A percentile compares a stretch with the other conserved stretches of the same genome.
Evolutionary conservation across 1,140 invertebrate species (phyloP).

Genomic region (Tetranychus cinnabarinus): DNA sequence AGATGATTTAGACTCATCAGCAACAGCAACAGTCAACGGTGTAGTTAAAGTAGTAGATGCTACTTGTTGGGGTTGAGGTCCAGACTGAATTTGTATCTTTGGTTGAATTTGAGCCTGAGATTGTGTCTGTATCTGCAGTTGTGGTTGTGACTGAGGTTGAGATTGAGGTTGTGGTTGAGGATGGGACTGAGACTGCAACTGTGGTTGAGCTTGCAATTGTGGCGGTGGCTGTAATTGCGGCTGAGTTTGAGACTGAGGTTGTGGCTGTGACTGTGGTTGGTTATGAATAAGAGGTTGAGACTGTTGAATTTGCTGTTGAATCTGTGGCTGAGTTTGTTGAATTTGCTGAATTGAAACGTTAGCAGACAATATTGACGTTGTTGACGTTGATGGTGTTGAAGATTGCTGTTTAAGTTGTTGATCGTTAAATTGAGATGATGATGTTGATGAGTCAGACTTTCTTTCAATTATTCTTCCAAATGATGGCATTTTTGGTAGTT

Average conservation of each 20-base stretch:
- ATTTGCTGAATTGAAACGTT: neutral
- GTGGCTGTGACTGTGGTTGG: neutral
- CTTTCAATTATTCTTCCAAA: neutral
- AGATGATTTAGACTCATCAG: no score
- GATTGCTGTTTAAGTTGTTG: neutral
- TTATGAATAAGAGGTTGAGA: no score
- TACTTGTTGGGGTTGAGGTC: neutral
- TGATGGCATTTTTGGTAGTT: constrained; percentile 11
- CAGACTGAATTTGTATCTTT: neutral
- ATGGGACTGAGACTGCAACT: neutral
- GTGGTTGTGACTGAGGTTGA: neutral
- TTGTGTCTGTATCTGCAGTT: neutral
- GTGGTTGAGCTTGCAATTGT: neutral
- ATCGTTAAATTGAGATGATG: no score
- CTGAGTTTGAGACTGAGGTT: neutral
- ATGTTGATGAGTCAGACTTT: neutral
- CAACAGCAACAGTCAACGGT: no score
- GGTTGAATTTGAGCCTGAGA: neutral
- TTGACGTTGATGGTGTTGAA: no score
- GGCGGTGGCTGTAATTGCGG: neutral
- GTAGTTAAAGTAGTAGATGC: no score
- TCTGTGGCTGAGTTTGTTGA: neutral
- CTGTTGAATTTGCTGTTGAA: no score
- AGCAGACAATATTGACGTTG: no score
- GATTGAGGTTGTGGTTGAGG: no score